These are phyloP conservation scores for Oscheius sp. DNA, from an alignment of 2,888 invertebrate genomes.

Conservation along the genomic window DNA sequence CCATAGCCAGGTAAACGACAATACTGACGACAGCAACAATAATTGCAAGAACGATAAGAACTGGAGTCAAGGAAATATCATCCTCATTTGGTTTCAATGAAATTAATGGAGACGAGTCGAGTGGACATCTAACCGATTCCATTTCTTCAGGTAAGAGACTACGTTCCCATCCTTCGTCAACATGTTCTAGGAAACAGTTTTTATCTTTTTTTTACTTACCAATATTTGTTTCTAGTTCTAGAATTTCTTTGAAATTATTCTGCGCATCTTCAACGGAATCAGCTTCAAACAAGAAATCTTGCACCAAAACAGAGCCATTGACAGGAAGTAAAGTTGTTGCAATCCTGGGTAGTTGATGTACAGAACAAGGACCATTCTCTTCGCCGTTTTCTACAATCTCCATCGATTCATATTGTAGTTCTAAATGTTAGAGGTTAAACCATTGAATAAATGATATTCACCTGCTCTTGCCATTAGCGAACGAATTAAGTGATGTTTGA, in stretches of 20 bases:
- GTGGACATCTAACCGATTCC: conserved; percentile 43
- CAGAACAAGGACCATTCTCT: conserved; percentile 31
- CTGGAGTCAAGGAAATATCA: conserved; percentile 23
- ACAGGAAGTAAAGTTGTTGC: conserved; percentile 46
- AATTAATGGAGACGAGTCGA: conserved; percentile 38
- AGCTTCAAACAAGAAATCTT: conserved; percentile 56
- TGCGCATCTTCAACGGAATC: conserved; percentile 57
- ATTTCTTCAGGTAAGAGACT: conserved; percentile 50
- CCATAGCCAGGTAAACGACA: conserved; percentile 32
- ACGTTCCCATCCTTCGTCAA: conserved; percentile 56
- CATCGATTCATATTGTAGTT: conserved; percentile 59
- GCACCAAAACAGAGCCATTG: conserved; percentile 50
- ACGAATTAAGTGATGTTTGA: conserved; percentile 53
- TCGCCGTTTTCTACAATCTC: conserved; percentile 45
- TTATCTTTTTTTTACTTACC: conserved; percentile 28
- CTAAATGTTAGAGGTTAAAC: conserved; percentile 27
- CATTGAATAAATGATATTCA: conserved; percentile 14
- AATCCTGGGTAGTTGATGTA: conserved; percentile 50
- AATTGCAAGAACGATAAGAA: conserved; percentile 32
- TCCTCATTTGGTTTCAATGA: conserved; percentile 27
- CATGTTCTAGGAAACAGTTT: conserved; percentile 40
- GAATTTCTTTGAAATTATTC: conserved; percentile 55
- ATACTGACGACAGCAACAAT: conserved; percentile 34
- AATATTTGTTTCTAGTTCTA: conserved; percentile 49
- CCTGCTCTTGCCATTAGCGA: conserved; percentile 51